Base-by-base conservation (phyloP, 1,140 invertebrate species). In the Brevipalpus yothersi region DNA sequence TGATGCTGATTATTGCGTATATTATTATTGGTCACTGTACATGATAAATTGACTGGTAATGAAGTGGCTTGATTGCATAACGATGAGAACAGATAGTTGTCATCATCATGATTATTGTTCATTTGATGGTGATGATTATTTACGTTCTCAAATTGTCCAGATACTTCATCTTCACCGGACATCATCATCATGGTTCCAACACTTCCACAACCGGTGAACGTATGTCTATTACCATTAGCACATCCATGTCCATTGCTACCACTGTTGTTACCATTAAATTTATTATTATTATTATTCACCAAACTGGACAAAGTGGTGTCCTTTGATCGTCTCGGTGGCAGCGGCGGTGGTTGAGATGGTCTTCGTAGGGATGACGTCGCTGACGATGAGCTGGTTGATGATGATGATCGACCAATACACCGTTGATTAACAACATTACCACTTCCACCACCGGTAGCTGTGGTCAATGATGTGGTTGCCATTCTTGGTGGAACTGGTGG, bases 401-500 rank as follows among this genome's bases (percentile, higher is more conserved):
- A n/a, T n/a, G n/a, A 10, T 19, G 23, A 42, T 58, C 43, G 17
- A 51, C 12, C 40, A 17, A 49, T 51, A 53, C 58, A 21, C 8
- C 17, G 9, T 55, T 43, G 17, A 31, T 53, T 23, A n/a, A n/a
- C n/a, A n/a, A n/a, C n/a, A 15, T 42, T 23, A 9, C 53, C 15
- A 60, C 49, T 49, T n/a, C n/a, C 31, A 31, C 5, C 5, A 31
- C 31, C 31, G 31, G 5, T 31, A 5, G 2, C 5, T 31, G 31
- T 31, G 49, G 49, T 51, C n/a, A 51, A 21, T 19, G 59, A 60
- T 13, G 61, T 51, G 12, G 63, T 62, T 11, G 63, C 43, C 39
- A 53, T 61, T 53, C 64, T 19, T 7, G 64, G 64, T 56, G 64
- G 64, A 31, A 64, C 63, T 47, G 65, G 66, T 8, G 67, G 66